Percentiles rank a stretch among this genome's conserved stretches.
Conservation (phyloP, 2,888 invertebrate species). For the Torymus auratus region DNA sequence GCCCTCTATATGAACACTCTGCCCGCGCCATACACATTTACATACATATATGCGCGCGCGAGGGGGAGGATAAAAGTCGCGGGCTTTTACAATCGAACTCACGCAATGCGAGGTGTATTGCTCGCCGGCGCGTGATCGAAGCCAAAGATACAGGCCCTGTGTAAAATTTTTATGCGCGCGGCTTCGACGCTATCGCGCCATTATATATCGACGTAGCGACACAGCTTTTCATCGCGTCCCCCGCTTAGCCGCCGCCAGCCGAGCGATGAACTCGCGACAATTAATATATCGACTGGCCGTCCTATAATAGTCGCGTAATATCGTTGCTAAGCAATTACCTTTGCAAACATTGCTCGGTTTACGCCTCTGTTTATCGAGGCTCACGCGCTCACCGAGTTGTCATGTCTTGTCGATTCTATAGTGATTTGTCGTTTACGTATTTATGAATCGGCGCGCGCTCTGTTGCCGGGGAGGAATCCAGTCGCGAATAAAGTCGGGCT, state of each 20-base stretch:
- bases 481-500: conserved; percentile 39
- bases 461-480: conserved; percentile 11
- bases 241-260: background rate
- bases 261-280: conserved; percentile 67
- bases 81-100: conserved; percentile 21
- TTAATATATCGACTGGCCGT: conserved; percentile 68
- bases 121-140: background rate
- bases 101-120: conserved; percentile 14
- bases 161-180: conserved; percentile 36
- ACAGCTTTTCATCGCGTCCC: conserved; percentile 29
- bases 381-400: background rate
- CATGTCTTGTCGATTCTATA: background rate
- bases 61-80: background rate
- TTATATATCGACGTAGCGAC: conserved; percentile 25
- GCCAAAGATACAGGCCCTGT: conserved; percentile 5
- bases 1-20: too few relatives aligned
- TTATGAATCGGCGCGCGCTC: background rate
- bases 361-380: background rate
- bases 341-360: conserved; percentile 63
- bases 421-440: conserved; percentile 27
- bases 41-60: conserved; percentile 36
- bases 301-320: conserved; percentile 49
- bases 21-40: background rate
- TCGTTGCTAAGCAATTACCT: conserved; percentile 72
- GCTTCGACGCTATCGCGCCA: conserved; percentile 18